phyloP scores from a whole-genome alignment of 92 coral and sea anemone genomes.

The Porites divaricata region DNA sequence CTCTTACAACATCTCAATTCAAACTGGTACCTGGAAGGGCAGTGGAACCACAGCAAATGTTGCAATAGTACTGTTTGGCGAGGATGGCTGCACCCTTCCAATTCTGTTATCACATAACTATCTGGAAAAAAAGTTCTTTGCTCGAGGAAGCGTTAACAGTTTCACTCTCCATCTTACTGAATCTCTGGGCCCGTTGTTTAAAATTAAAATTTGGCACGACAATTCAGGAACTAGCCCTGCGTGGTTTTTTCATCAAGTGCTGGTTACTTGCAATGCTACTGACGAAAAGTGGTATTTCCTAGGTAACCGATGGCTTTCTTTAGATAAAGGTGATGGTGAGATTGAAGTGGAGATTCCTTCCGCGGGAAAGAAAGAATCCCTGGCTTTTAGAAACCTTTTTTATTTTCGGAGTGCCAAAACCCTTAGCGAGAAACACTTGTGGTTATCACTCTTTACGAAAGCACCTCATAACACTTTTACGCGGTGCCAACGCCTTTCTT shows the following conservation, averaged over 20 bases:
- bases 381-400: slow-evolving; percentile 80
- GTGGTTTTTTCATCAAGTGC: slow-evolving; percentile 84
- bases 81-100: slow-evolving; percentile 69
- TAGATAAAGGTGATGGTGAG: slow-evolving; percentile 76
- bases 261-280: slow-evolving; percentile 60
- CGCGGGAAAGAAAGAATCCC: slow-evolving; percentile 74
- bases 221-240: slow-evolving; percentile 81
- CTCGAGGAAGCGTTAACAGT: slow-evolving; percentile 86
- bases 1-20: slow-evolving; percentile 74
- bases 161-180: slow-evolving; percentile 71
- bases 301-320: slow-evolving; percentile 86
- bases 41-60: slow-evolving; percentile 89
- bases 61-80: slow-evolving; percentile 77
- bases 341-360: slow-evolving; percentile 69
- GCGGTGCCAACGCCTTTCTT: slow-evolving; percentile 84
- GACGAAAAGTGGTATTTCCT: slow-evolving; percentile 70
- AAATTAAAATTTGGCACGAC: slow-evolving; percentile 87
- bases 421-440: slow-evolving; percentile 84
- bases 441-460: slow-evolving; percentile 84
- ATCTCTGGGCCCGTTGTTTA: slow-evolving; percentile 66
- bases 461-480: slow-evolving; percentile 90
- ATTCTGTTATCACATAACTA: slow-evolving; percentile 64
- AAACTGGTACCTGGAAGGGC: slow-evolving; percentile 89
- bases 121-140: slow-evolving; percentile 66
- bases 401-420: slow-evolving; percentile 74